Percentiles rank a stretch among this genome's conserved stretches.
Conservation (phyloP, 2,888 invertebrate species). For the Toxonevra muliebris region DNA sequence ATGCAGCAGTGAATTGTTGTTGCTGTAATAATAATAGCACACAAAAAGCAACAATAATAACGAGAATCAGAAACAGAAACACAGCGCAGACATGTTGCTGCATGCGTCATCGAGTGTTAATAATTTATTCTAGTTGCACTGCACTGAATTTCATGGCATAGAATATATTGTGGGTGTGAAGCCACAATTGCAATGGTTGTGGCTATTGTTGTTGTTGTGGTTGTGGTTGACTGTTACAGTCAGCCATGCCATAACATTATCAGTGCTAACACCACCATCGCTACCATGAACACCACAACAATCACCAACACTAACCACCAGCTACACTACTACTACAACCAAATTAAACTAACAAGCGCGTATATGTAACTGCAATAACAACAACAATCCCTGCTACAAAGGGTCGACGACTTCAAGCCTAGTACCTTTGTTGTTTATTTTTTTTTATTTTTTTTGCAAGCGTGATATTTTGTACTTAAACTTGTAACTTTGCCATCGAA, state of each 20-base stretch:
- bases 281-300: background rate
- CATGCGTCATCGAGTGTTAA: constrained; percentile 57
- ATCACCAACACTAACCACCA: constrained; percentile 10
- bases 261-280: background rate
- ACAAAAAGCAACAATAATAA: constrained; percentile 20
- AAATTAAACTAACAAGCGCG: too few relatives aligned
- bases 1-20: constrained; percentile 40
- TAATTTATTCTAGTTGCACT: constrained; percentile 52
- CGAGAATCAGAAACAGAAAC: constrained; percentile 1
- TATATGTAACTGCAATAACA: too few relatives aligned
- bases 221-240: background rate
- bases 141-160: background rate
- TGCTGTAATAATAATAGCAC: constrained; percentile 15
- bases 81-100: constrained; percentile 29
- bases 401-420: too few relatives aligned
- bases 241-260: background rate
- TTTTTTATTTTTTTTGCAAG: too few relatives aligned
- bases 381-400: too few relatives aligned
- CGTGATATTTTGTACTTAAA: too few relatives aligned
- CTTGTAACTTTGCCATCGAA: too few relatives aligned
- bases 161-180: constrained; percentile 20
- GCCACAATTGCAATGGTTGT: constrained; percentile 2
- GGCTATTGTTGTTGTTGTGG: constrained; percentile 10
- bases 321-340: background rate
- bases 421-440: too few relatives aligned